Base-by-base conservation (phyloP, 2,113 vertebrate genomes). In the Phyllostomus hastatus region DNA sequence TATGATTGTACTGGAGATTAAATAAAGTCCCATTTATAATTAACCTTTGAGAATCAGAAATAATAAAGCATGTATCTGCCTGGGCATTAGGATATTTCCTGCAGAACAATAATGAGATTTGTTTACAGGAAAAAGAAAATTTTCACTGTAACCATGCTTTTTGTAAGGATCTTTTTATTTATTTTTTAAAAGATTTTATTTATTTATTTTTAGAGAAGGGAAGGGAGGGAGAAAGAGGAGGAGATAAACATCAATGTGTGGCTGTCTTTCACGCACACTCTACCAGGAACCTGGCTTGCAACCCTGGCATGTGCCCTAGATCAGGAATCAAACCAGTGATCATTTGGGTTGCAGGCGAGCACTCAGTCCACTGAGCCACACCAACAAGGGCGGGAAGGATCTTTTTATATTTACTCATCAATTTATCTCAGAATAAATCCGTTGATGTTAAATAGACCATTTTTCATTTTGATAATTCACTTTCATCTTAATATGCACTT, bases 31-130 rank as follows among this genome's bases (percentile, higher is more conserved):
- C 48, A 83, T 5, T 81, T 87, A 69, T 61, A 61, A 73, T 87
- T 94, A 91, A 94, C 20, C 69, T 91, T 67, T 88, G 24, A 81
- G n/a, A 81, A 81, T 69, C 52, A 61, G 64, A 85, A 95, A 85
- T 26, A 78, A 61, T 75, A 83, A 96, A 76, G 33, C 20, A 87
- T 69, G 12, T 33, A 91, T 81, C 52, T 57, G 59, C 28, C n/a
- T 35, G 20, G 50, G 8, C 46, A 91, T 88, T 72, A 84, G 52
- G 28, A 79, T 35, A 57, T 88, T 87, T 87, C 48, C 48, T 70
- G 9, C 20, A 90, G 12, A 78, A 93, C 64, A 75, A 7, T 80
- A 54, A 61, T 82, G 59, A n/a, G n/a, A 86, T 31, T 67, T 75
- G 24, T 78, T 78, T 54, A 93, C 24, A 33, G 8, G 12, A 54